Base-by-base conservation (phyloP, 64 coral and sea anemone genomes). In the Hydrozoanthus tunicans region DNA sequence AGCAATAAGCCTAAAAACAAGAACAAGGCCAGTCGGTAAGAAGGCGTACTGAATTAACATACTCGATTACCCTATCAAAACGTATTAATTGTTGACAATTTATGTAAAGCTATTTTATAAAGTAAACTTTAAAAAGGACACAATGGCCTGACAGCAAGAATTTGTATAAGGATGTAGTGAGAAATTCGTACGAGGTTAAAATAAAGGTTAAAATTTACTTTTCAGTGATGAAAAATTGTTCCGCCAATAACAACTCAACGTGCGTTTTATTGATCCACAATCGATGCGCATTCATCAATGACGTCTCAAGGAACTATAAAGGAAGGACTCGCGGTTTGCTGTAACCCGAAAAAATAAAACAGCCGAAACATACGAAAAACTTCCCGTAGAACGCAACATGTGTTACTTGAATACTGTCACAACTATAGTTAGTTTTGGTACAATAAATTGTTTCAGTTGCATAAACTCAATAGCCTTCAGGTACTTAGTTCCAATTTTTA, bases 41-140 rank as follows among this genome's bases (percentile, higher is more conserved):
- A 90, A 90, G 78, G 52, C 79, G 59, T 90, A 79, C 10, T 32
- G 20, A 78, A 90, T 64, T 64, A 66, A 73, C 61, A 77, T 89
- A 43, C 62, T 68, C 65, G 77, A 89, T 89, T 70, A 89, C 77
- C 8, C 77, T 9, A 20, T 73, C 25, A 73, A 32, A 20, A 20
- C 43, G 23, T 32, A 73, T 26, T 73, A 32, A 73, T 73, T 9
- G 25, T 73, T 73, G 26, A 73, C 32, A 43, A 43, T 43, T 43
- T 43, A 43, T 43, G 32, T 43, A 43, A 43, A 43, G 32, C 66
- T 73, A 58, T 56, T 75, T 89, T 89, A 73, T 75, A 89, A 72
- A 20, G 74, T 86, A 86, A 86, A 86, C 43, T 64, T 86, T 86
- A 32, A 86, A 86, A 86, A 86, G 24, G 83, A 86, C 83, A 86